Evolutionary conservation across 2,888 invertebrate species (phyloP).

Genomic region (Cosmopolites sordidus): DNA sequence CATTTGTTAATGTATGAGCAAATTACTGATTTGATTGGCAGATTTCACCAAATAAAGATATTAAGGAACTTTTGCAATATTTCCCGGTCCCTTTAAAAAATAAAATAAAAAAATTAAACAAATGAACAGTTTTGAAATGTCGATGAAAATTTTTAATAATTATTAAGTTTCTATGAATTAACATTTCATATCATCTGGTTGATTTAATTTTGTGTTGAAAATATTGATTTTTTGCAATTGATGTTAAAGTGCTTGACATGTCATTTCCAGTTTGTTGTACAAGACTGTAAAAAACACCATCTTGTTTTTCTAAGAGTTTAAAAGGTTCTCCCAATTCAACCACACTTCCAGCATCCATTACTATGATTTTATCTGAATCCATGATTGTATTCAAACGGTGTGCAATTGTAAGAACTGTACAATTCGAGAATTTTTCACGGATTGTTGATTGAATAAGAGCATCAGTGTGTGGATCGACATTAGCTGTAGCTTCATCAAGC

Average conservation of each 20-base stretch:
- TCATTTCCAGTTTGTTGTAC: slow-evolving; percentile 62
- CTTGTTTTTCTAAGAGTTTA: slow-evolving; percentile 52
- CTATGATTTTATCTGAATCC: slow-evolving; percentile 76
- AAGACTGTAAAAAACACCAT: slow-evolving; percentile 44
- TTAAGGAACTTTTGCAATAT: no score
- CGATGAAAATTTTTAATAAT: no score
- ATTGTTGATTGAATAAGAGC: slow-evolving; percentile 72
- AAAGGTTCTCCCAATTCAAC: slow-evolving; percentile 74
- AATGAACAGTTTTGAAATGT: no score
- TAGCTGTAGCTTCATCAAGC: slow-evolving; percentile 72
- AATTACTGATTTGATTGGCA: no score
- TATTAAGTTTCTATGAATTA: no score
- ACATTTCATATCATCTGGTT: no score
- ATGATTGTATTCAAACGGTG: slow-evolving; percentile 80
- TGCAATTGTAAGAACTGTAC: slow-evolving; percentile 78
- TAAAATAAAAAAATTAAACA: no score
- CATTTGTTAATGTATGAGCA: no score
- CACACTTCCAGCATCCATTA: slow-evolving; percentile 72
- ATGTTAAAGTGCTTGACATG: slow-evolving; percentile 31
- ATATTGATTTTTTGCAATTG: slow-evolving; percentile 26
- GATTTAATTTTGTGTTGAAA: no score
- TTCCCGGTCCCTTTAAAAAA: no score
- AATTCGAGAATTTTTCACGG: slow-evolving; percentile 64
- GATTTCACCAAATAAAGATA: no score
- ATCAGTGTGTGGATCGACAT: slow-evolving; percentile 74